Percentiles rank a stretch among this genome's conserved stretches.
Conservation (phyloP, 2,888 invertebrate genomes). For the Apeira syringaria region DNA sequence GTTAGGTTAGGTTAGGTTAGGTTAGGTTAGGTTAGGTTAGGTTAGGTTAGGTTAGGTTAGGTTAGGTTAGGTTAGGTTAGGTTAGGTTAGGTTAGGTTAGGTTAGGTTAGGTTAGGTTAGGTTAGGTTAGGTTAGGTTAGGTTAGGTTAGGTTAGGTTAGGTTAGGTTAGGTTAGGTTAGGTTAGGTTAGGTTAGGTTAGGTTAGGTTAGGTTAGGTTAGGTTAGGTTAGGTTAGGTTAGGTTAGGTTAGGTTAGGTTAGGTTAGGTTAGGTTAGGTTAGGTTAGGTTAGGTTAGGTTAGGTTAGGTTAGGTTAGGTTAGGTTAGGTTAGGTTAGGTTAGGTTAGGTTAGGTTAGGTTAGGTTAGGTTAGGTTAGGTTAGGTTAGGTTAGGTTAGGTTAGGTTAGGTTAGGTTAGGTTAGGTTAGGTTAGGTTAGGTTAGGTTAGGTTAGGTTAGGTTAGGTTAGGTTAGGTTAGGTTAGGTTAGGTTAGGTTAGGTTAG, state of each 20-base stretch:
- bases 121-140: neutral
- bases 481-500: no score
- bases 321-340: constrained; percentile 3
- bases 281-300: constrained; percentile 17
- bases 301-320: constrained; percentile 2
- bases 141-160: constrained; percentile 1
- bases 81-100: neutral
- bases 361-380: no score
- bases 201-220: constrained; percentile 3
- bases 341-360: constrained; percentile 1
- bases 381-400: no score
- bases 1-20: no score
- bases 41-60: no score
- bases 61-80: constrained; percentile 1
- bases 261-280: constrained; percentile 24
- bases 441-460: no score
- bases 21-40: no score
- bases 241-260: constrained; percentile 3
- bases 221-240: constrained; percentile 3
- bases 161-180: neutral
- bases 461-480: no score
- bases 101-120: neutral
- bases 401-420: no score
- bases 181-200: constrained; percentile 1
- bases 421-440: no score